Percentiles rank a stretch among this genome's conserved stretches.
These are phyloP conservation scores for Cantharis rufa DNA, from an alignment of 2,888 invertebrate species.

Conservation along the genomic window DNA sequence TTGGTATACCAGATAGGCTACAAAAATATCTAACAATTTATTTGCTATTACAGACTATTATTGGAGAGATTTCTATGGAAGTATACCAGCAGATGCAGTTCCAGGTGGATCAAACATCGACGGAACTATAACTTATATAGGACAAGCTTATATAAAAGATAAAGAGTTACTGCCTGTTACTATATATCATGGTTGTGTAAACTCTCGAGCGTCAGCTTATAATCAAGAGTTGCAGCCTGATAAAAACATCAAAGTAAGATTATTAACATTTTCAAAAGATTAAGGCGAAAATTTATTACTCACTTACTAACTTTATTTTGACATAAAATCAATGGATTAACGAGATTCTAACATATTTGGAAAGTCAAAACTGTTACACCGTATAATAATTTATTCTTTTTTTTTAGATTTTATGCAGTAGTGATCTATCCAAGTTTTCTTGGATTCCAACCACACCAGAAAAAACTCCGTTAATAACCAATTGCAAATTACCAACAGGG, in stretches of 20 bases:
- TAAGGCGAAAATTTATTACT: no score
- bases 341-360: no score
- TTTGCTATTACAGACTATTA: conserved; percentile 1
- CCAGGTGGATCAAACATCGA: conserved; percentile 2
- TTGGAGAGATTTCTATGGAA: conserved; percentile 9
- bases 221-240: not conserved
- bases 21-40: not conserved
- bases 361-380: no score
- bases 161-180: conserved; percentile 4
- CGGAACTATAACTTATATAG: conserved; percentile 9
- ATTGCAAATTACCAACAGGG: not conserved
- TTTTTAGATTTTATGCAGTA: not conserved
- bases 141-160: conserved; percentile 2
- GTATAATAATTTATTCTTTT: not conserved
- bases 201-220: not conserved
- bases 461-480: not conserved
- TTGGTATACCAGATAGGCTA: not conserved
- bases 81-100: conserved; percentile 8
- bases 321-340: no score
- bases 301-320: no score
- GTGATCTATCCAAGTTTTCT: not conserved
- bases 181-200: conserved; percentile 2
- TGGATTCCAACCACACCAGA: not conserved
- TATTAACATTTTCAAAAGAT: no score
- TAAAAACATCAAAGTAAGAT: conserved; percentile 6